Evolutionary conservation across 2,797 vertebrate species (phyloP).

Genomic region (Xenentodon cancila): DNA sequence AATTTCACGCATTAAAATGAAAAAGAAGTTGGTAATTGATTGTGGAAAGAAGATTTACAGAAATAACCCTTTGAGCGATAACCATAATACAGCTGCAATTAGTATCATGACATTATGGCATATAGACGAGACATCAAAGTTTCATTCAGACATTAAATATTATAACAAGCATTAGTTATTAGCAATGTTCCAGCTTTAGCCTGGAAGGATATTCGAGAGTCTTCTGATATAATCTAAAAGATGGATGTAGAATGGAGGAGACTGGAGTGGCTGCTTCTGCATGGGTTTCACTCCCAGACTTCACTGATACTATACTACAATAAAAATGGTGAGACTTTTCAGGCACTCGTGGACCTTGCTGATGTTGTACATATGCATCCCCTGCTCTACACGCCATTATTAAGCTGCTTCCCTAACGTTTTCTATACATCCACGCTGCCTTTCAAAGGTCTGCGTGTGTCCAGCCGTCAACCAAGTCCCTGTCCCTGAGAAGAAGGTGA

Average conservation of each 20-base stretch:
- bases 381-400: constrained; percentile 15
- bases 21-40: constrained; percentile 54
- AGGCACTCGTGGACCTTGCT: constrained; percentile 28
- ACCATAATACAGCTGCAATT: constrained; percentile 21
- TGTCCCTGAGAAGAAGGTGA: constrained; percentile 26
- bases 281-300: constrained; percentile 9
- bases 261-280: constrained; percentile 8
- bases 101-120: constrained; percentile 33
- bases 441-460: neutral
- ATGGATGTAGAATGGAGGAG: constrained; percentile 21
- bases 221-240: constrained; percentile 40
- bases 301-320: neutral
- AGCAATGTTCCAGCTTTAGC: constrained; percentile 42
- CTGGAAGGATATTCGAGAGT: constrained; percentile 23
- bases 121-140: constrained; percentile 43
- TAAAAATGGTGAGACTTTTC: constrained; percentile 23
- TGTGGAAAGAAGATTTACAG: constrained; percentile 41
- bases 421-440: constrained; percentile 21
- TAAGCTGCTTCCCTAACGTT: constrained; percentile 16
- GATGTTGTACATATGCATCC: constrained; percentile 10
- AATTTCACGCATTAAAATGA: constrained; percentile 62
- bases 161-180: constrained; percentile 43
- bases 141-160: constrained; percentile 42
- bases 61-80: constrained; percentile 42
- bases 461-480: constrained; percentile 21